These are phyloP conservation scores for Archocentrus centrarchus DNA, from an alignment of 2,113 vertebrate genomes.

Conservation along the genomic window DNA sequence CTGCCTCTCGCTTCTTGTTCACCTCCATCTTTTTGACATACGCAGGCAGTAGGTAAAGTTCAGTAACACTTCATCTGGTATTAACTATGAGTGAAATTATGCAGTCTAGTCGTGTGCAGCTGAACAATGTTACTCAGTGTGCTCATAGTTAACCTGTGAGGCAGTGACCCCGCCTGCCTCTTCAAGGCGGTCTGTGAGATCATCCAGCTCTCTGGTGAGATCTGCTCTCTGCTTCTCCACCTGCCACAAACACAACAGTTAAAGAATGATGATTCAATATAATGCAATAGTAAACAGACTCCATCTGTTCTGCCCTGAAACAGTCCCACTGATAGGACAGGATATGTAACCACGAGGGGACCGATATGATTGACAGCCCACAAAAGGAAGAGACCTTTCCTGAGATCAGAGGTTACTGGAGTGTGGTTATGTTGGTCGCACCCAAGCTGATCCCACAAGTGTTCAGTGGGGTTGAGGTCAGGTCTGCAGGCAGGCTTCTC, in stretches of 20 bases:
- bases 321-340: background rate
- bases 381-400: constrained; percentile 3
- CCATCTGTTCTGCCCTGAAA: background rate
- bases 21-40: constrained; percentile 76
- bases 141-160: constrained; percentile 76
- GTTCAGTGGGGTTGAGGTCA: too few relatives aligned
- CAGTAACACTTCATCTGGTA: background rate
- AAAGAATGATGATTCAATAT: background rate
- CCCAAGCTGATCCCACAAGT: too few relatives aligned
- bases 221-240: constrained; percentile 85
- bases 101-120: fast-evolving
- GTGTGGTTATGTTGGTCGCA: too few relatives aligned
- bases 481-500: too few relatives aligned
- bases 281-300: background rate
- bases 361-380: constrained; percentile 31
- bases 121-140: background rate
- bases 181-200: constrained; percentile 83
- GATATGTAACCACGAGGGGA: constrained; percentile 20
- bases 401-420: constrained; percentile 40
- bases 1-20: constrained; percentile 84
- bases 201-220: constrained; percentile 82
- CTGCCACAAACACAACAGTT: constrained; percentile 35
- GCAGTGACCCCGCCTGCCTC: constrained; percentile 82
- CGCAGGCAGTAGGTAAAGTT: background rate
- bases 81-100: background rate